Evolutionary conservation across 2,797 vertebrate genomes (phyloP), one percentile per base, ranked within the genome.

Genomic region (Danio jaintianensis): DNA sequence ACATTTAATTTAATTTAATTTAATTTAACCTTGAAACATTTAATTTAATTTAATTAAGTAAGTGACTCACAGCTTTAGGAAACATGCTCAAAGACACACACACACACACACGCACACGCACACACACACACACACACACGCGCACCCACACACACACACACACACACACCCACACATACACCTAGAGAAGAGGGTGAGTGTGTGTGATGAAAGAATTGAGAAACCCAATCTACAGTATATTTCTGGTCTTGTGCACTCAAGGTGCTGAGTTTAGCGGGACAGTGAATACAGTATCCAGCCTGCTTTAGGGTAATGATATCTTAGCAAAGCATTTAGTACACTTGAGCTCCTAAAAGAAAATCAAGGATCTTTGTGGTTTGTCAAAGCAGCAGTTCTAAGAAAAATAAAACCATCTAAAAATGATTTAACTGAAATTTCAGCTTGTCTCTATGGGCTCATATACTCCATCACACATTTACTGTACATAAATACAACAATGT

Each of bases 191-290:
- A 82, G 76, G 84, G 3, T 10, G 48, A 85, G 86, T 82, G 86
- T 81, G 29, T 56, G 75, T 80, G 73, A 82, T 18, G 15, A 62
- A 79, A 71, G 58, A 47, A 42, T 68, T 43, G 67, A 72, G 90
- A 89, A 91, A 91, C 89, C 83, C 80, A 88, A 88, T 86, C 89
- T 86, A 82, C 82, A 84, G 73, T 87, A 87, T 88, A 90, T 89
- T 89, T 87, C 89, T 78, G 87, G 88, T 82, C 55, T 80, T 91
- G 89, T 86, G 1, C 67, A 89, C 88, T 89, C 89, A 90, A 83
- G 83, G 82, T 83, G 88, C 90, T 89, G 87, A 87, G 90, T 91
- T 90, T 90, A 92, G 90, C 78, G 75, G 79, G 4, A 50, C 63
- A 73, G 50, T 59, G 38, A 71, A 71, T 69, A 75, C 50, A 58